Evolutionary conservation across 2,888 invertebrate genomes (phyloP), one percentile per base, ranked within the genome.

Genomic region (Cenopis cana): DNA sequence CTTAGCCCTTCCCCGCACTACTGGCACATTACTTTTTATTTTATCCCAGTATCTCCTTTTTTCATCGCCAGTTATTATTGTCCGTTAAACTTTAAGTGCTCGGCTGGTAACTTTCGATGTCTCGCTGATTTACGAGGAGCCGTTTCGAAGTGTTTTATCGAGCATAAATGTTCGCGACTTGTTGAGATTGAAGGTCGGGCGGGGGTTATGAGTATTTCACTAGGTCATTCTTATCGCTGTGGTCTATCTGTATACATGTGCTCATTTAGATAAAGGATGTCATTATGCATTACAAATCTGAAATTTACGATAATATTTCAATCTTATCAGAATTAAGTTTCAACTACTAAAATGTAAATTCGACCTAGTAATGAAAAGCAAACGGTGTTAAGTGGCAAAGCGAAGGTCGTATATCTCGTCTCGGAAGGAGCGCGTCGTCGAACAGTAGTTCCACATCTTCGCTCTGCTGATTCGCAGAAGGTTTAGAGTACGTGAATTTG

Each of bases 11-110:
- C 87, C 85, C 84, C 78, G 82, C 82, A 89, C 89, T 88, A 89
- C 86, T 83, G 84, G 84, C 87, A 89, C 91, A 90, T 91, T 91
- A 91, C 88, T 91, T 91, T 92, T 91, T 91, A 90, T 90, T 83
- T 85, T 79, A 82, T 81, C 78, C 78, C 79, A 87, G 86, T 83
- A 81, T 82, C 82, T 88, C 75, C 70, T 82, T 91, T 91, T 92
- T 91, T 90, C 89, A 90, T 90, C 83, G 87, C 79, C 87, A 84
- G 90, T 90, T 91, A 92, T 92, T 92, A 92, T 91, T 91, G 89
- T 90, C 91, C 89, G 92, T 93, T 93, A 93, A 93, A 93, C 85
- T 93, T 93, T 92, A 93, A 93, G 92, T 91, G 90, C 90, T 92
- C 85, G 87, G 87, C 89, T 89, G 88, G 88, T 90, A 91, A 93